These are phyloP conservation scores for Leucophora obtusa DNA, from an alignment of 2,888 invertebrate species.

Conservation along the genomic window DNA sequence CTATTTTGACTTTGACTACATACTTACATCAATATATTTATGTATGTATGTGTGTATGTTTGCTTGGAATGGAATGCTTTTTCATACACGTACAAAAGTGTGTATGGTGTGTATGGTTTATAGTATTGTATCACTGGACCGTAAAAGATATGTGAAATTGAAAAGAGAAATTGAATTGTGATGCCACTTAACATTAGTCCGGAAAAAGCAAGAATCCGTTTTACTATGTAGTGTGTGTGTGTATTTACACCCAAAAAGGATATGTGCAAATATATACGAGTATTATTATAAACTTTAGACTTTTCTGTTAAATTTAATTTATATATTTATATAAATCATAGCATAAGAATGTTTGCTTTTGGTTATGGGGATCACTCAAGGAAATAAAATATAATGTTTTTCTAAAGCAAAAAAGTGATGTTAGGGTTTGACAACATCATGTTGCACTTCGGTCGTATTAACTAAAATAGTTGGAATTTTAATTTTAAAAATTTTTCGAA, in stretches of 20 bases:
- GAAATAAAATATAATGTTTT: too few relatives aligned
- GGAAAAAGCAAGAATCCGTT: slow-evolving; percentile 51
- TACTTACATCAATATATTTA: background rate
- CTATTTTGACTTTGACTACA: background rate
- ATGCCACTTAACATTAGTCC: slow-evolving; percentile 52
- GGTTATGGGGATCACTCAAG: too few relatives aligned
- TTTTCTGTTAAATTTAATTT: background rate
- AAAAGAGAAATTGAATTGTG: slow-evolving; percentile 54
- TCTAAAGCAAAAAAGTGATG: too few relatives aligned
- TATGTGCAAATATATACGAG: background rate
- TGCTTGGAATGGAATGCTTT: too few relatives aligned
- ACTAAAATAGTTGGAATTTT: too few relatives aligned
- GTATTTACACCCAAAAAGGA: background rate
- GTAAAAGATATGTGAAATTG: slow-evolving; percentile 56
- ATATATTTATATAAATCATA: too few relatives aligned
- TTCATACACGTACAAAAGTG: background rate
- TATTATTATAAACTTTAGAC: background rate
- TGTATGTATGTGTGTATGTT: background rate
- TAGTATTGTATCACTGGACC: slow-evolving; percentile 45
- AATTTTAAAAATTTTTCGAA: too few relatives aligned
- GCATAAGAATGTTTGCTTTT: too few relatives aligned
- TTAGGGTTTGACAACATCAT: too few relatives aligned
- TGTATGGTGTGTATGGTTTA: slow-evolving; percentile 1
- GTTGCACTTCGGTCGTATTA: too few relatives aligned
- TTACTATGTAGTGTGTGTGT: background rate